Evolutionary conservation across 2,888 invertebrate species (phyloP).

Genomic region (Dinocampus coccinellae): DNA sequence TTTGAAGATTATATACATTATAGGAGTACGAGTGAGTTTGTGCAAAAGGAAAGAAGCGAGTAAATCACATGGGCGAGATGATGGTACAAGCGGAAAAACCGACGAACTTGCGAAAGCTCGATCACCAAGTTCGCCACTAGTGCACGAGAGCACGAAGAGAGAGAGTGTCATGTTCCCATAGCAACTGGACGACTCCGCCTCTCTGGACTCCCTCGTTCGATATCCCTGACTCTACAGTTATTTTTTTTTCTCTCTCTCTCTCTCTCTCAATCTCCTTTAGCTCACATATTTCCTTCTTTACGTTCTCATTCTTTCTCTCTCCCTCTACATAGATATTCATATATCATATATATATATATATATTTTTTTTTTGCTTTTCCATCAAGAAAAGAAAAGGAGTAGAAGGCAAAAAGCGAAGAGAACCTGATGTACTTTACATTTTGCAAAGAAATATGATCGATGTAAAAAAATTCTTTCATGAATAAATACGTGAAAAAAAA

Average conservation of each 20-base stretch:
- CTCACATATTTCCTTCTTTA: background rate
- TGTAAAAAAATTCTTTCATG: constrained; percentile 6
- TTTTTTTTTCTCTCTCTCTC: constrained; percentile 21
- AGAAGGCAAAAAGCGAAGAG: background rate
- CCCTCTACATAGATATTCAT: too few species aligned
- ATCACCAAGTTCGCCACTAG: constrained; percentile 19
- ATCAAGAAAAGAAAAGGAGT: background rate
- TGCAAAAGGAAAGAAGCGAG: background rate
- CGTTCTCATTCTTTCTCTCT: background rate
- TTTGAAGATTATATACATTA: constrained; percentile 11
- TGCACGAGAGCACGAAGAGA: constrained; percentile 35
- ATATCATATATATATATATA: too few species aligned
- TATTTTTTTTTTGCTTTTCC: constrained; percentile 1
- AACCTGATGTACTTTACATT: background rate
- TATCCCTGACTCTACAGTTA: constrained; percentile 23
- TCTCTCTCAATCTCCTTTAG: background rate
- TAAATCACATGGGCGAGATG: constrained; percentile 17
- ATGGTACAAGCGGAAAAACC: constrained; percentile 22
- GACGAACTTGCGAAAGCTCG: constrained; percentile 17
- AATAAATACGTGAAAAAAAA: too few species aligned
- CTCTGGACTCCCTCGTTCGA: constrained; percentile 41
- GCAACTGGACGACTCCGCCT: constrained; percentile 45
- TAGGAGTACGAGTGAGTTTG: background rate
- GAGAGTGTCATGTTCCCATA: constrained; percentile 46
- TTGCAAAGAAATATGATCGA: background rate